Base-by-base conservation (phyloP, 2,888 invertebrate genomes). In the Caenorhabditis angaria region DNA sequence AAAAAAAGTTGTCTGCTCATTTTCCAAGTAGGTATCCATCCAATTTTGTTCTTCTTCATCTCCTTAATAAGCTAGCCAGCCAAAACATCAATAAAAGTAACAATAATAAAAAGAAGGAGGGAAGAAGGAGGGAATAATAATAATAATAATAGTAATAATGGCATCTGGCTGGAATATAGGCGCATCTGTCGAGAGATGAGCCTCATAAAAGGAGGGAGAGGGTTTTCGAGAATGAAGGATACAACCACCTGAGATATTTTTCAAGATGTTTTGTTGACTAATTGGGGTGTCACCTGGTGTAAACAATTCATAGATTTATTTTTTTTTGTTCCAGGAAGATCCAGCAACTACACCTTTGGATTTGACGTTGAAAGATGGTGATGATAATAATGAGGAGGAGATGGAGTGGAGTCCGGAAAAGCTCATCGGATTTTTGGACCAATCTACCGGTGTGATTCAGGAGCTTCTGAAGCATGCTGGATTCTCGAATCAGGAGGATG, bases 341-440 rank as follows among this genome's bases (percentile, higher is more conserved):
- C 18, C 54, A 54, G 27, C 54, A 27, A n/a, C n/a, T 5, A 54
- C 25, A 12, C 81, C 82, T 1, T 64, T 82, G 27, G 82, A 82
- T 59, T 69, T 82, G 14, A 78, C 79, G 0, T 60, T 76, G 1
- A 70, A 53, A 51, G 50, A 29, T 2, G 60, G 2, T 63, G 54
- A 76, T 24, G n/a, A n/a, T n/a, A 0, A 64, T 64, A 14, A 6
- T 0, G 73, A 78, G n/a, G 55, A 60, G 1, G 77, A 77, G 28
- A 71, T 71, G 1, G 75, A 78, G 47, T 78, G 76, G 78, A 75
- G 65, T 47, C 71, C 78, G n/a, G 81, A 81, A 58, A 75, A 79
- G 47, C 62, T 81, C 35, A 58, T 81, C 47, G 77, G 78, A 24
- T 80, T 81, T 62, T 60, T 78, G 32, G 78, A 81, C 53, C 72